Evolutionary conservation across 2,113 vertebrate species (phyloP).

Genomic region (Vidua chalybeata): DNA sequence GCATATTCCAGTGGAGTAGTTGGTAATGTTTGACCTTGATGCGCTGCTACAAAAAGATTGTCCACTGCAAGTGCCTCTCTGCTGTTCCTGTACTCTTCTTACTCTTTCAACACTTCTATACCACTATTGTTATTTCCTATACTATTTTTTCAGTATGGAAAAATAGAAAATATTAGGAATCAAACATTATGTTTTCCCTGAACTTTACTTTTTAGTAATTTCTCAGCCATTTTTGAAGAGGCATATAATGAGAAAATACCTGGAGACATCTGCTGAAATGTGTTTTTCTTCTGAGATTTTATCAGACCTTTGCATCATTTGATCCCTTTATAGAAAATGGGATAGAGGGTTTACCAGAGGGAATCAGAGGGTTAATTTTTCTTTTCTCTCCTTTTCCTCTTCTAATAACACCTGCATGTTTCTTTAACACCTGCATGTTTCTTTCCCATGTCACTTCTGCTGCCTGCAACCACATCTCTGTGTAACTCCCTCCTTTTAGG

Average conservation of each 20-base stretch:
- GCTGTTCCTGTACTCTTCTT: neutral
- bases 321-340: neutral
- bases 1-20: neutral
- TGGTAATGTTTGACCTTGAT: neutral
- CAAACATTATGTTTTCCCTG: neutral
- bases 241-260: neutral
- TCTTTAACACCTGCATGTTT: neutral
- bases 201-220: neutral
- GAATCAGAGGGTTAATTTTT: slow-evolving; percentile 1
- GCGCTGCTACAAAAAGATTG: neutral
- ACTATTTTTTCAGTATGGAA: neutral
- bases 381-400: neutral
- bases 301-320: neutral
- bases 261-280: neutral
- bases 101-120: neutral
- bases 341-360: neutral
- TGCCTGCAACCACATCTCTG: neutral
- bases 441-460: neutral
- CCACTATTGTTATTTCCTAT: neutral
- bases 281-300: neutral
- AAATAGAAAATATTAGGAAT: neutral
- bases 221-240: neutral
- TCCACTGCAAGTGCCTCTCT: fast-evolving
- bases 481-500: neutral
- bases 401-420: neutral